Evolutionary conservation across 2,888 invertebrate genomes (phyloP), one percentile per base, ranked within the genome.

Genomic region (Meiosimyza decipiens): DNA sequence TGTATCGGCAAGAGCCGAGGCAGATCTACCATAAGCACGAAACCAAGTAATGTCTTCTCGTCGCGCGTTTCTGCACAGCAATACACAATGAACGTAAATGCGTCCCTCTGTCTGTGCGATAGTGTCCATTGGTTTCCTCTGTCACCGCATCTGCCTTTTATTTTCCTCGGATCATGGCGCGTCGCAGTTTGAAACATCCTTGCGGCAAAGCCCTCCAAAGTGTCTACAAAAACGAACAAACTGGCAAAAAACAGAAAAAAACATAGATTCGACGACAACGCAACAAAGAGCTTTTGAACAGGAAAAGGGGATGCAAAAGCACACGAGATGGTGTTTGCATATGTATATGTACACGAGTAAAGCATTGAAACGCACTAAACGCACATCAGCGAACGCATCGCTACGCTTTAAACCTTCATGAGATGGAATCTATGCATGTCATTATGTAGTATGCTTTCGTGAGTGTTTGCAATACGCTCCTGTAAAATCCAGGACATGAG

Each of bases 1-100:
- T 80, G 80, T 81, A 47, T 57, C 80, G 77, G 51, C 68, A 68
- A 63, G 63, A 40, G 16, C 72, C 64, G 71, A 65, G 40, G 40
- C 40, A 40, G 6, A 7, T 51, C 28, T 7, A 70, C 54, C 54
- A 54, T 57, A 22, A 54, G 62, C 18, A 50, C 33, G 7, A 40
- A 40, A 6, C 9, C 40, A 15, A 60, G 40, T 40, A 2, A 13
- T 40, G 22, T 15, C 60, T 40, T 9, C 28, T 7, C 59, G 52
- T 65, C n/a, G 16, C 18, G 50, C 12, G 11, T 54, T 16, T 40
- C 5, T 33, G 66, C 47, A 40, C 55, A 55, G n/a, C 55, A 16
- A 5, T 55, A 28, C 28, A 28, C 28, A 28, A 28, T 28, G 40
- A 40, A 40, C 40, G n/a, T 40, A 22, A 15, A 13, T 28, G 16